Evolutionary conservation across 2,888 invertebrate genomes (phyloP).

Genomic region (Stenolophus ochropezus): DNA sequence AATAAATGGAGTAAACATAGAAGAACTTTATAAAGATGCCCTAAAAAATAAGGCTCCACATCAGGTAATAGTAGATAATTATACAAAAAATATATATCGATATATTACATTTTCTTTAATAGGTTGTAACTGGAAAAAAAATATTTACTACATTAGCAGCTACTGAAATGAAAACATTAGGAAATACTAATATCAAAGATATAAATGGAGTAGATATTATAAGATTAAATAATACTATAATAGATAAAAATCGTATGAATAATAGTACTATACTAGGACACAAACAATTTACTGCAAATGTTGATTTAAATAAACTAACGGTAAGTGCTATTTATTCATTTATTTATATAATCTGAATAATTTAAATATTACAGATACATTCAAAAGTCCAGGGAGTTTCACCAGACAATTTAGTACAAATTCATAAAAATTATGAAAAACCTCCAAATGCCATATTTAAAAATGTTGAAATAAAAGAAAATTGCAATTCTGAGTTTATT

Average conservation of each 20-base stretch:
- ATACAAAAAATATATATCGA: neutral
- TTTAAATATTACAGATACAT: conserved; percentile 15
- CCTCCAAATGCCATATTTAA: conserved; percentile 22
- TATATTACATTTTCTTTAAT: neutral
- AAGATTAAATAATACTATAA: conserved; percentile 39
- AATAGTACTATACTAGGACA: conserved; percentile 1
- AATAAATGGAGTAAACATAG: conserved; percentile 46
- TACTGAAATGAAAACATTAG: conserved; percentile 4
- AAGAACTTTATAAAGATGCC: conserved; percentile 41
- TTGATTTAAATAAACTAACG: conserved; percentile 3
- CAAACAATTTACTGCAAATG: conserved; percentile 27
- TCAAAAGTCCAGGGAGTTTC: conserved; percentile 20
- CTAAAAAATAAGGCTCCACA: neutral
- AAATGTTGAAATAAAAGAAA: conserved; percentile 14
- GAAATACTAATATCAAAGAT: conserved; percentile 45
- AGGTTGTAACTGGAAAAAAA: conserved; percentile 44
- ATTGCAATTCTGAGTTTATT: conserved; percentile 33
- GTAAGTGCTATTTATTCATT: neutral
- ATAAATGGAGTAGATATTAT: conserved; percentile 42
- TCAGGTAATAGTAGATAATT: conserved; percentile 15
- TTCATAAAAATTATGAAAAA: conserved; percentile 4
- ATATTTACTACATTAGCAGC: conserved; percentile 23
- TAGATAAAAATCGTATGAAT: conserved; percentile 28
- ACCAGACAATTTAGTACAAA: conserved; percentile 22
- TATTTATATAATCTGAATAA: neutral